Evolutionary conservation across 2,113 vertebrate species (phyloP).

Genomic region (Tapirus terrestris): DNA sequence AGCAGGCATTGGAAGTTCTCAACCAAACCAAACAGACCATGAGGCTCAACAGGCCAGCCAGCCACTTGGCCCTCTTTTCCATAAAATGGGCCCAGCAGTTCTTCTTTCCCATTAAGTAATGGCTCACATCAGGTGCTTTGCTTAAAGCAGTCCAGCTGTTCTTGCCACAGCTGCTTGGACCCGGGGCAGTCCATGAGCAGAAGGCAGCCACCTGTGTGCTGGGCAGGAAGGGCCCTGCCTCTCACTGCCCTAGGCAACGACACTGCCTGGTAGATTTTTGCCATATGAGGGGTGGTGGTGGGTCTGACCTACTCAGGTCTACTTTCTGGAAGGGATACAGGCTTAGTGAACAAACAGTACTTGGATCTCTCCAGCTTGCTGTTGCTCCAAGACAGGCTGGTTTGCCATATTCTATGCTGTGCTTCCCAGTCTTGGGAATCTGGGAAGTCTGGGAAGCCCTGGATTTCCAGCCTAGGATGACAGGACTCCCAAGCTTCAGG

Average conservation of each 20-base stretch:
- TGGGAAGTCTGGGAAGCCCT: not conserved
- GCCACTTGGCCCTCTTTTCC: not conserved
- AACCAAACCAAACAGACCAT: not conserved
- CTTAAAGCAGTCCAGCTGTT: not conserved
- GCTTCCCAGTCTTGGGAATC: not conserved
- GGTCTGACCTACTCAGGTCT: not conserved
- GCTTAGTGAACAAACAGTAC: not conserved
- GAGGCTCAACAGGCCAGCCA: not conserved
- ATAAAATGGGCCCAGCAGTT: not conserved
- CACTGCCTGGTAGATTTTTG: not conserved
- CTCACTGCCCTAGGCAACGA: not conserved
- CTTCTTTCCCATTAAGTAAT: not conserved
- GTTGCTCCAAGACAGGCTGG: not conserved
- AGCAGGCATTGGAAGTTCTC: not conserved
- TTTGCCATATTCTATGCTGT: not conserved
- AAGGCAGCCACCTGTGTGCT: not conserved
- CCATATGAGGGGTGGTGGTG: not conserved
- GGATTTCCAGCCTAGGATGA: not conserved
- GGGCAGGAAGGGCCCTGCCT: not conserved
- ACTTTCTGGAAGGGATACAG: not conserved
- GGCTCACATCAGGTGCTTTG: not conserved
- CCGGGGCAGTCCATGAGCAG: not conserved
- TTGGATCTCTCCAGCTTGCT: not conserved
- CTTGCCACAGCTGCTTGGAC: not conserved
- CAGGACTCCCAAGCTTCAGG: not conserved